Percentiles rank a stretch among this genome's conserved stretches.
Evolutionary conservation across 1,140 invertebrate genomes (phyloP).

Genomic region (Plutomurus gul): DNA sequence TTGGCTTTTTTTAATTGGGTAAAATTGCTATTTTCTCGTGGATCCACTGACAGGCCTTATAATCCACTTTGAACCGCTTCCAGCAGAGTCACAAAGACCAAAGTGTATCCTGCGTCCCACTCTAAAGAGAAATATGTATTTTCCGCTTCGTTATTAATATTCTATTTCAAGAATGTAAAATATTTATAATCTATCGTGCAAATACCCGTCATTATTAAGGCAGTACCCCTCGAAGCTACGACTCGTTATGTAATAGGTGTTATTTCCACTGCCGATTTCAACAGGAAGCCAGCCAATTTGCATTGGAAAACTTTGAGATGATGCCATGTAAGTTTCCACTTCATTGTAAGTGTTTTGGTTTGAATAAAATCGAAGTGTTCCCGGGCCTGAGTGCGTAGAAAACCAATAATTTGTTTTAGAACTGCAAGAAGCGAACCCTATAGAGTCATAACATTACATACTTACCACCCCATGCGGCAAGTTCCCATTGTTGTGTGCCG

Average conservation of each 20-base stretch:
- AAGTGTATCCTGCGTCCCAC: neutral
- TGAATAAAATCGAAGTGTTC: neutral
- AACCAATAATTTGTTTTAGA: no score
- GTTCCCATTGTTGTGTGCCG: neutral
- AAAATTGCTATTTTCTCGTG: no score
- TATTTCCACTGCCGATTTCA: neutral
- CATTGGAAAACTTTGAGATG: neutral
- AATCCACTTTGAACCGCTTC: neutral
- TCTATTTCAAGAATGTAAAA: no score
- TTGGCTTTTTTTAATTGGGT: no score
- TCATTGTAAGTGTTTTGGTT: neutral
- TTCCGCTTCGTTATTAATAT: no score
- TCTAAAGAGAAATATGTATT: neutral
- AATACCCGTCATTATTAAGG: neutral
- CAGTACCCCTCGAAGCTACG: neutral
- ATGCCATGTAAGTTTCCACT: neutral
- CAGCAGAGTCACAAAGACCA: neutral
- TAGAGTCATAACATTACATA: no score
- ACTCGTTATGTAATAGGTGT: no score
- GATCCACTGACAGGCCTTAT: no score
- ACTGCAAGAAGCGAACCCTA: no score
- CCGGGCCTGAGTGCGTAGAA: no score
- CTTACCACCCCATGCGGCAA: neutral
- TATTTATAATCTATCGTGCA: no score
- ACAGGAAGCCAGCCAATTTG: neutral